Conservation (phyloP, 2,888 invertebrate genomes). For the Phorcus lineatus region DNA sequence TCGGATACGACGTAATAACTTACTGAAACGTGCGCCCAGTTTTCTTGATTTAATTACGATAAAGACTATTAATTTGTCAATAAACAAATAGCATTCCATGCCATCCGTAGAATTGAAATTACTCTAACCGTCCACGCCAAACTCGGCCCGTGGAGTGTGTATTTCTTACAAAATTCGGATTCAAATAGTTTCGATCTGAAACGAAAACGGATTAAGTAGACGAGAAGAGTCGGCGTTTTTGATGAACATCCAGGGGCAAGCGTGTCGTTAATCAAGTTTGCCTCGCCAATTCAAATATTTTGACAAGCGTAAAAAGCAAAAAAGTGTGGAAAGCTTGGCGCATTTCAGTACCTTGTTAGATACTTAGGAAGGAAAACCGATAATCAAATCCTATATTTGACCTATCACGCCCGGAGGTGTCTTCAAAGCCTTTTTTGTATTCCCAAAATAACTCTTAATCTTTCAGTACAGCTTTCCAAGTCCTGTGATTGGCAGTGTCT, state of each 20-base stretch:
- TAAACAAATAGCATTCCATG: no score
- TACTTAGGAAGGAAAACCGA: not conserved
- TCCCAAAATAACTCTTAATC: not conserved
- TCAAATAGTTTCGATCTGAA: no score
- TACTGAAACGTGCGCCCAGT: no score
- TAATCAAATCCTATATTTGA: slow-evolving; percentile 9
- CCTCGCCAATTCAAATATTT: not conserved
- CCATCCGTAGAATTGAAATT: no score
- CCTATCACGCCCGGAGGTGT: not conserved
- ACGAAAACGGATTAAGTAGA: not conserved
- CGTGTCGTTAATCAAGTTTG: not conserved
- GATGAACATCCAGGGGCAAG: not conserved
- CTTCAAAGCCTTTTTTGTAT: not conserved
- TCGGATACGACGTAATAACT: no score
- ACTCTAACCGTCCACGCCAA: no score
- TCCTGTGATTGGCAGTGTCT: not conserved
- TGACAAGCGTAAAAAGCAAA: not conserved
- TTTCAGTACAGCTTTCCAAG: not conserved
- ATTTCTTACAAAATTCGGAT: no score
- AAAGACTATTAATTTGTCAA: no score
- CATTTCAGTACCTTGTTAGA: no score
- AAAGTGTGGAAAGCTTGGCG: no score
- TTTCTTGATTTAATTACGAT: no score
- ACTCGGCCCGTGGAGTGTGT: no score
- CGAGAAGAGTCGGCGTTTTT: not conserved